phyloP scores from a whole-genome alignment of 2,113 vertebrate species.

The Pelusios castaneus region DNA sequence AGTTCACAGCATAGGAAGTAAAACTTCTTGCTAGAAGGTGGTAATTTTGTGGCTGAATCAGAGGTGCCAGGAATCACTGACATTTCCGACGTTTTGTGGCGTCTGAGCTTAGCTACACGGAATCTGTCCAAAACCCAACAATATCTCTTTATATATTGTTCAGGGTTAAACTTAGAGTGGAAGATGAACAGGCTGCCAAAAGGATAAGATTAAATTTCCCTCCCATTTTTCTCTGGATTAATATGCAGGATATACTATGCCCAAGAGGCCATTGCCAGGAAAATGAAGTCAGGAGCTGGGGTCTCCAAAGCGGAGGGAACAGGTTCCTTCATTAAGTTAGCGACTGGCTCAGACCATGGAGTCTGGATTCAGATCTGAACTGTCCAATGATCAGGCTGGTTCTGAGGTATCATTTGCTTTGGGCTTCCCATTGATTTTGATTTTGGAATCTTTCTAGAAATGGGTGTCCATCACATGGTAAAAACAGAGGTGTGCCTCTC shows the following conservation, averaged over 20 bases:
- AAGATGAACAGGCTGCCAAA: constrained; percentile 45
- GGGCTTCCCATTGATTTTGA: background rate
- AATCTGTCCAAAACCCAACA: constrained; percentile 35
- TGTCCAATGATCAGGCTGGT: background rate
- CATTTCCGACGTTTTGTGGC: constrained; percentile 30
- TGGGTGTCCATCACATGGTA: background rate
- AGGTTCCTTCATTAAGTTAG: background rate
- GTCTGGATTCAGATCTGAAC: background rate
- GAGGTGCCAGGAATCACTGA: constrained; percentile 17
- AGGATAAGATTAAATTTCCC: constrained; percentile 42
- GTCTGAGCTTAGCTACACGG: constrained; percentile 63
- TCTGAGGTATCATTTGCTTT: background rate
- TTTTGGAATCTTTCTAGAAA: too few relatives aligned
- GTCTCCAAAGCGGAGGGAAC: background rate
- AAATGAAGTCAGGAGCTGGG: background rate
- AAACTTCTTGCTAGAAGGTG: background rate
- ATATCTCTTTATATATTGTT: constrained; percentile 45
- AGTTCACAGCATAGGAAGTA: background rate
- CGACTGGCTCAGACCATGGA: fast-evolving
- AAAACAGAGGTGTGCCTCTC: background rate
- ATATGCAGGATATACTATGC: background rate
- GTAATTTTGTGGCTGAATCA: background rate
- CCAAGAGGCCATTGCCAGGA: constrained; percentile 17
- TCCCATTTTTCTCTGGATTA: constrained; percentile 25
- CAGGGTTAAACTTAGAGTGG: constrained; percentile 46